These are phyloP conservation scores for Stomorhina lunata DNA, from an alignment of 2,888 invertebrate genomes.

Conservation along the genomic window DNA sequence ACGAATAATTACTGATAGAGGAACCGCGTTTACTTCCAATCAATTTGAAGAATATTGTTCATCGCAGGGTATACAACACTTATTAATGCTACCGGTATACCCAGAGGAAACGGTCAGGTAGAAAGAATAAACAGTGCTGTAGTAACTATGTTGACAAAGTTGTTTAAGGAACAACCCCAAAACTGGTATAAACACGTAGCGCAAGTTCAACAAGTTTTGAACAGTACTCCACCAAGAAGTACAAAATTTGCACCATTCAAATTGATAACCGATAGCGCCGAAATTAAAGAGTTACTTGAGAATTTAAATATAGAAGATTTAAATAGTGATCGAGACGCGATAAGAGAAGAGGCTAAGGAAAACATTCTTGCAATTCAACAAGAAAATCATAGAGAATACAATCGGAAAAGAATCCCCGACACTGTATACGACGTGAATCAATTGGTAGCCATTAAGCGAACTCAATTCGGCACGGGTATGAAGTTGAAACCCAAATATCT, in stretches of 20 bases:
- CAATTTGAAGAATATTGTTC: too few relatives aligned
- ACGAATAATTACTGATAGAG: too few relatives aligned
- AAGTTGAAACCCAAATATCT: conserved; percentile 22
- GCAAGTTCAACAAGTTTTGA: conserved; percentile 68
- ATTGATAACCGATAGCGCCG: not conserved
- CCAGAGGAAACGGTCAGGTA: too few relatives aligned
- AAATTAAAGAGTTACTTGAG: not conserved
- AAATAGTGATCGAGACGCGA: not conserved
- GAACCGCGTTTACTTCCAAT: too few relatives aligned
- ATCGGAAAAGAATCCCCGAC: not conserved
- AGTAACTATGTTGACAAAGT: conserved; percentile 71
- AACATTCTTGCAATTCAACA: not conserved
- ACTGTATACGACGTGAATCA: not conserved
- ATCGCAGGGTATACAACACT: too few relatives aligned
- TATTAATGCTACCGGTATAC: too few relatives aligned
- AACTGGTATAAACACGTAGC: conserved; percentile 72
- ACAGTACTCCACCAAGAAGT: too few relatives aligned
- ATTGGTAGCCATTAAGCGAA: conserved; percentile 23
- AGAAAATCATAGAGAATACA: not conserved
- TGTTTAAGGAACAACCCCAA: conserved; percentile 70
- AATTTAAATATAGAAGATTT: not conserved
- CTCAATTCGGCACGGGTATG: conserved; percentile 1
- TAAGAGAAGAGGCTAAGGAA: not conserved
- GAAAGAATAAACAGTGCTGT: conserved; percentile 74
- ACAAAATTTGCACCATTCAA: too few relatives aligned